These are phyloP conservation scores for Chaunax sp. DNA, from an alignment of 2,797 vertebrate species.

Conservation along the genomic window DNA sequence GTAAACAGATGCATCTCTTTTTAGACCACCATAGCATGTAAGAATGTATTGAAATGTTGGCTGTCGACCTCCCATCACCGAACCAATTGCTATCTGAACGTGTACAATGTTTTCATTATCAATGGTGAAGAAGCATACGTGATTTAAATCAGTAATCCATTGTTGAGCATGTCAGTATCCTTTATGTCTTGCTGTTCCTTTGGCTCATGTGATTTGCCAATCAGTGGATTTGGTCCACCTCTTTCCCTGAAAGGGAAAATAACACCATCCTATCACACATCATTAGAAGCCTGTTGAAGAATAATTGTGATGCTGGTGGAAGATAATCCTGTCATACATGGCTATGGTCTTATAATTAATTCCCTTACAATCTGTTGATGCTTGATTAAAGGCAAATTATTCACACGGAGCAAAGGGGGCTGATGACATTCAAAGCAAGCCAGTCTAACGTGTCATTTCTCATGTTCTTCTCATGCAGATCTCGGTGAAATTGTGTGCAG, in stretches of 20 bases:
- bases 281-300: constrained; percentile 26
- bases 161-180: constrained; percentile 9
- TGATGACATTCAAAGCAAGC: constrained; percentile 21
- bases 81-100: background rate
- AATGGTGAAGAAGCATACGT: background rate
- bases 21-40: background rate
- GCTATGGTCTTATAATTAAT: constrained; percentile 12
- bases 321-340: constrained; percentile 33
- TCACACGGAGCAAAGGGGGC: background rate
- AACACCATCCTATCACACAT: constrained; percentile 13
- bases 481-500: constrained; percentile 68
- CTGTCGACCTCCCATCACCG: background rate
- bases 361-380: constrained; percentile 17
- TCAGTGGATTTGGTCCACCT: constrained; percentile 9
- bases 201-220: constrained; percentile 5
- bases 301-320: constrained; percentile 21
- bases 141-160: constrained; percentile 17
- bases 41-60: constrained; percentile 3
- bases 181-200: constrained; percentile 7
- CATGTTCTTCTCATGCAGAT: constrained; percentile 65
- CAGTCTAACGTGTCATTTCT: constrained; percentile 3
- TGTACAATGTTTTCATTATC: background rate
- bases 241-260: constrained; percentile 10
- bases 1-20: constrained; percentile 5
- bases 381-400: constrained; percentile 21